Percentiles rank a stretch among this genome's conserved stretches.
These are phyloP conservation scores for Dreissena rostriformis DNA, from an alignment of 1,140 invertebrate genomes.

Conservation along the genomic window DNA sequence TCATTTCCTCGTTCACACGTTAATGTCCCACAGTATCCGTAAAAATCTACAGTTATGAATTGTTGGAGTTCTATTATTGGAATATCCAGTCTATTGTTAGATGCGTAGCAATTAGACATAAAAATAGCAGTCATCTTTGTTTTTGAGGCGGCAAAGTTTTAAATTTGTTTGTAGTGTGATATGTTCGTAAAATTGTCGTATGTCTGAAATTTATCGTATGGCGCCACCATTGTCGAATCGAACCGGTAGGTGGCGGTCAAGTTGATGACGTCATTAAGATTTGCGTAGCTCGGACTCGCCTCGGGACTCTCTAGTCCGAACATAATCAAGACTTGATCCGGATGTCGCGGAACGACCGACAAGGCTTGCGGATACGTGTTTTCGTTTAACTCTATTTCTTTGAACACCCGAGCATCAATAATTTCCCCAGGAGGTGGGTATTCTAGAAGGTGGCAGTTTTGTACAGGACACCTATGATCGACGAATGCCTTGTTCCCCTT, in stretches of 20 bases:
- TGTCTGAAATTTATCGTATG: slow-evolving; percentile 90
- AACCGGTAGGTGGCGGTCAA: slow-evolving; percentile 94
- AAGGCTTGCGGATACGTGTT: background rate
- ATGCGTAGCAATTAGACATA: slow-evolving; percentile 84
- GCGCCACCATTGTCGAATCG: slow-evolving; percentile 97
- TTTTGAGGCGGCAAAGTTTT: slow-evolving; percentile 76
- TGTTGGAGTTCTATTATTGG: slow-evolving; percentile 83
- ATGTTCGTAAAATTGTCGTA: slow-evolving; percentile 42
- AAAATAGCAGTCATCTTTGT: slow-evolving; percentile 81
- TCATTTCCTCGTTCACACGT: slow-evolving; percentile 84
- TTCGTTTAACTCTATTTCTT: slow-evolving; percentile 41
- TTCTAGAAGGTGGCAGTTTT: slow-evolving; percentile 35
- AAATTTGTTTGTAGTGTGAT: background rate
- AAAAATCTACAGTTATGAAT: slow-evolving; percentile 87
- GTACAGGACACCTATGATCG: slow-evolving; percentile 36
- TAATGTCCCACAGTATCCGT: slow-evolving; percentile 84
- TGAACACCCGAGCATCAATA: slow-evolving; percentile 45
- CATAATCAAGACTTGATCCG: slow-evolving; percentile 61
- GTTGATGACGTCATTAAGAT: slow-evolving; percentile 84
- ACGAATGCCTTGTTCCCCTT: slow-evolving; percentile 15
- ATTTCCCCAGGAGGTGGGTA: background rate
- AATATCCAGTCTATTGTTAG: slow-evolving; percentile 83
- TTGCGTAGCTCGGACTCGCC: background rate
- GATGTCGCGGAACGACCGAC: slow-evolving; percentile 7
- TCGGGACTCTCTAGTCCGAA: slow-evolving; percentile 56